phyloP scores from a whole-genome alignment of 1,140 invertebrate genomes.

The Thaumatotibia leucotreta region DNA sequence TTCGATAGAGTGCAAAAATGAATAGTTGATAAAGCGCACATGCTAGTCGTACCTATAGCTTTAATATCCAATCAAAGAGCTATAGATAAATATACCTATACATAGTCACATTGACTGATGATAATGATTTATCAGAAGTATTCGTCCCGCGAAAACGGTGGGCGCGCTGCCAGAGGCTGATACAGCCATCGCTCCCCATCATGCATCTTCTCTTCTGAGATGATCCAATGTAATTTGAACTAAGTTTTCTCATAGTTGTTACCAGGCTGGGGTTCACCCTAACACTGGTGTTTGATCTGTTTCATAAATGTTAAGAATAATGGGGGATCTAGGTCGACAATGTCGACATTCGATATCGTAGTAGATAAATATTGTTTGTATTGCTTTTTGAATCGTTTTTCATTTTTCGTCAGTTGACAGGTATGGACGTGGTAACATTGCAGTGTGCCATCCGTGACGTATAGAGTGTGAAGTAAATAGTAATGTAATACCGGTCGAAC shows the following conservation, averaged over 20 bases:
- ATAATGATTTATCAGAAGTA: conserved; percentile 1
- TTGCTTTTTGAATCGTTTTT: conserved; percentile 11
- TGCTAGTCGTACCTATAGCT: neutral
- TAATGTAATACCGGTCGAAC: too few species aligned
- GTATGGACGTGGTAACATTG: neutral
- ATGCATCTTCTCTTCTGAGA: neutral
- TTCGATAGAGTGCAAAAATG: neutral
- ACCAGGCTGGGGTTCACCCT: neutral
- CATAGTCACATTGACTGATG: conserved; percentile 10
- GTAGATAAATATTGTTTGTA: conserved; percentile 10
- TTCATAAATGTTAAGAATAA: neutral
- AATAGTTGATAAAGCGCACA: too few species aligned
- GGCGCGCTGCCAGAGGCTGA: conserved; percentile 37
- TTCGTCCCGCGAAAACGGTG: conserved; percentile 15
- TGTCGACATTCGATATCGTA: conserved; percentile 10
- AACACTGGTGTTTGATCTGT: neutral
- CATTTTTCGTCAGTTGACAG: neutral
- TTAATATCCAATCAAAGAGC: conserved; percentile 2
- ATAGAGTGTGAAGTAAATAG: too few species aligned
- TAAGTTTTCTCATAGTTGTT: neutral
- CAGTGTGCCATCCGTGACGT: too few species aligned
- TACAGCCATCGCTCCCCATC: too few species aligned
- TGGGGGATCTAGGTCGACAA: neutral
- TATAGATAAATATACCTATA: conserved; percentile 1
- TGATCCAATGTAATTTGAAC: neutral